Conservation (phyloP, 1,140 invertebrate species). For the Intoshia linei region DNA sequence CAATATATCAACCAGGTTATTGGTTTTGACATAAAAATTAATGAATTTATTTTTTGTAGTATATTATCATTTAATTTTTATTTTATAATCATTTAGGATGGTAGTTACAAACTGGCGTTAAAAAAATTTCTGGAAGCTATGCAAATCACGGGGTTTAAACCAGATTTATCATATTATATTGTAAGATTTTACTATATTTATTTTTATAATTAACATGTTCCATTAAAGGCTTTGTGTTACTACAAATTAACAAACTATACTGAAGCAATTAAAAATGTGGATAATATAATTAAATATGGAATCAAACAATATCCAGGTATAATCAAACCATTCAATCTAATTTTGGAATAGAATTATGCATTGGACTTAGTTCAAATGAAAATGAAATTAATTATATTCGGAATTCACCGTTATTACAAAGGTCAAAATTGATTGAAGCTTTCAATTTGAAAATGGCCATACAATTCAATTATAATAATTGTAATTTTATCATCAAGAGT, state of each 20-base stretch:
- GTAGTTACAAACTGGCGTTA: constrained; percentile 46
- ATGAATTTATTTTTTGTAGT: too few relatives aligned
- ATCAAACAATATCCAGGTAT: constrained; percentile 51
- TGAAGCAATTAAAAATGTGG: constrained; percentile 34
- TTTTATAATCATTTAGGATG: constrained; percentile 29
- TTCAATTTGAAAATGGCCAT: constrained; percentile 84
- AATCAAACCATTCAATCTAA: too few relatives aligned
- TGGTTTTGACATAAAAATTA: too few relatives aligned
- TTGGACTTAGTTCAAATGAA: constrained; percentile 64
- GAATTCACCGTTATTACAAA: constrained; percentile 56
- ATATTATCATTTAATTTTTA: too few relatives aligned
- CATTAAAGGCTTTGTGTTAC: constrained; percentile 55
- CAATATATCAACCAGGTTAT: too few relatives aligned
- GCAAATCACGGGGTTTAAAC: constrained; percentile 49
- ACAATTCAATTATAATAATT: constrained; percentile 76
- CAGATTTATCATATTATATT: constrained; percentile 64
- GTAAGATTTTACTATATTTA: too few relatives aligned
- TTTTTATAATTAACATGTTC: too few relatives aligned
- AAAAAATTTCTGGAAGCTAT: constrained; percentile 47
- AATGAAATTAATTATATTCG: constrained; percentile 50
- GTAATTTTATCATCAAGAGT: too few relatives aligned
- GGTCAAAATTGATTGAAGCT: constrained; percentile 66
- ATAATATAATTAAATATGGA: constrained; percentile 60
- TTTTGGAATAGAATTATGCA: constrained; percentile 42
- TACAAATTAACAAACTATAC: constrained; percentile 57